A percentile compares a stretch with the other conserved stretches of the same genome.
These are phyloP conservation scores for Dasyprocta punctata DNA, from an alignment of 2,113 vertebrate genomes.

Conservation along the genomic window DNA sequence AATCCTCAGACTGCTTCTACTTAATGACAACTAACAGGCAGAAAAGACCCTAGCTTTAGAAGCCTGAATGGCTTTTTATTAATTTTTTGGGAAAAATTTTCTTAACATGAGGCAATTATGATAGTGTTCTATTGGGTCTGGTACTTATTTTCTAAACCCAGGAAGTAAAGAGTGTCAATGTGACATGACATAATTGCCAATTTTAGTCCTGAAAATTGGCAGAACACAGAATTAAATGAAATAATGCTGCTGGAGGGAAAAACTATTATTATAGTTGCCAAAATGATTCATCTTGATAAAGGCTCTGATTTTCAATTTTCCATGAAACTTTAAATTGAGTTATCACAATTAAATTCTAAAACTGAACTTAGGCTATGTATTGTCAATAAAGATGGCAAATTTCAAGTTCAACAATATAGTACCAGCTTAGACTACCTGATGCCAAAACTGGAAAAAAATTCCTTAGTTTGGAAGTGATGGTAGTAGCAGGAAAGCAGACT, in stretches of 20 bases:
- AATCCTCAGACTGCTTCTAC: not conserved
- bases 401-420: not conserved
- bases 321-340: not conserved
- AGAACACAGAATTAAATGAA: constrained; percentile 17
- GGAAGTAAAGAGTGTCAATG: not conserved
- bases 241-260: not conserved
- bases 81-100: constrained; percentile 34
- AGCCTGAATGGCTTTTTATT: not conserved
- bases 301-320: constrained; percentile 21
- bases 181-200: not conserved
- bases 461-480: not conserved
- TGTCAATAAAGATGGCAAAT: not conserved
- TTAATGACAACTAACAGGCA: not conserved
- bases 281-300: not conserved
- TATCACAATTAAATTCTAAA: constrained; percentile 28
- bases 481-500: not conserved
- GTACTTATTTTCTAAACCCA: constrained; percentile 39
- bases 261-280: not conserved
- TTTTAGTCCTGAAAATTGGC: not conserved
- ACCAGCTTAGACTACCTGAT: not conserved
- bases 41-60: not conserved
- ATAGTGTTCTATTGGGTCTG: not conserved
- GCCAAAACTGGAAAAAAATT: not conserved
- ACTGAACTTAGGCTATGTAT: not conserved
- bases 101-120: not conserved